Percentiles rank a stretch among this genome's conserved stretches.
Evolutionary conservation across 1,140 invertebrate species (phyloP).

Genomic region (Planococcus citri): DNA sequence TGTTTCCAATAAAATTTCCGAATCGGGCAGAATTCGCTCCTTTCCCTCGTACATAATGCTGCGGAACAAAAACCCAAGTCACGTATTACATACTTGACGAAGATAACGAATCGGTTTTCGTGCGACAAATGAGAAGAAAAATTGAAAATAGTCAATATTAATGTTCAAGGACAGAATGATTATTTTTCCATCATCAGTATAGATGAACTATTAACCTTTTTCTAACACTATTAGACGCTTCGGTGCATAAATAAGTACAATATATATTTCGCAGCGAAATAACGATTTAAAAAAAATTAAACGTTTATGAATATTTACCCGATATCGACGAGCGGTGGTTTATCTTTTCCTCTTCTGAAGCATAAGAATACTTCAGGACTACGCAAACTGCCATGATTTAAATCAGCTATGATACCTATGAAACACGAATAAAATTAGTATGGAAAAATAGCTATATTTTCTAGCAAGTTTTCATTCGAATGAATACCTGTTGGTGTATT

Average conservation of each 20-base stretch:
- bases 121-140: not conserved
- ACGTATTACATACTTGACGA: not conserved
- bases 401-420: conserved; percentile 65
- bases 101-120: not conserved
- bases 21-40: conserved; percentile 84
- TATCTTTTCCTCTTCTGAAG: conserved; percentile 78
- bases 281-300: not conserved
- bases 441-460: not conserved
- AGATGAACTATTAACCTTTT: not conserved
- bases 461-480: not conserved
- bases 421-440: not conserved
- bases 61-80: conserved; percentile 29
- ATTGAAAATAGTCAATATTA: not conserved
- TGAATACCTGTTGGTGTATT: conserved; percentile 57
- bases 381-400: conserved; percentile 93
- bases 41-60: conserved; percentile 87
- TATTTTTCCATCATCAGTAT: not conserved
- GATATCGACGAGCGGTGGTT: conserved; percentile 93
- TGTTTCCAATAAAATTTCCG: conserved; percentile 77
- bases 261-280: no score
- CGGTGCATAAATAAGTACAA: no score
- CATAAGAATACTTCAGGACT: conserved; percentile 89
- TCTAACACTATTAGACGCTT: not conserved
- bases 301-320: conserved; percentile 53
- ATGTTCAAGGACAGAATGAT: not conserved